A percentile compares a stretch with the other conserved stretches of the same genome.
These are phyloP conservation scores for Anableps anableps DNA, from an alignment of 2,797 vertebrate species.

Conservation along the genomic window DNA sequence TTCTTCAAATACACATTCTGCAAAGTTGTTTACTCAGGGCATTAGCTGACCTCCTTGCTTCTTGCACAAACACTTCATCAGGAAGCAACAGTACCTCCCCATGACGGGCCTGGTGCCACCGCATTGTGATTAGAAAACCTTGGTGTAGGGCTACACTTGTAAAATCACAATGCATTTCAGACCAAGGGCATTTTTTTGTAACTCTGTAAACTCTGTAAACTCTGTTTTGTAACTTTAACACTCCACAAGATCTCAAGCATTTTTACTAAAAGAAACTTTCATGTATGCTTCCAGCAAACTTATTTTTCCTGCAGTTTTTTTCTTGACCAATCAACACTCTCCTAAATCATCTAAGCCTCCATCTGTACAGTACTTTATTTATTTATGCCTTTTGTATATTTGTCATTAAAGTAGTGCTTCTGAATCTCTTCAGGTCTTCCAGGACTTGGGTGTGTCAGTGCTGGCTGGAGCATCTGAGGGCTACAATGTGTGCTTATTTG, in stretches of 20 bases:
- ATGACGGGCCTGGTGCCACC: slow-evolving; percentile 48
- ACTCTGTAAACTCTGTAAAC: slow-evolving; percentile 29
- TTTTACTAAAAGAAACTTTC: not conserved
- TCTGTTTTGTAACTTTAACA: no score
- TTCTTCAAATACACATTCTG: slow-evolving; percentile 33
- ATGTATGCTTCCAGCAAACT: not conserved
- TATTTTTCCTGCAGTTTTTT: not conserved
- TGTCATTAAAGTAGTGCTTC: slow-evolving; percentile 30
- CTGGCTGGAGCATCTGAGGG: slow-evolving; percentile 90
- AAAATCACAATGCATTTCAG: slow-evolving; percentile 37
- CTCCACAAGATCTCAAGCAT: not conserved
- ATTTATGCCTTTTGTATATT: slow-evolving; percentile 25
- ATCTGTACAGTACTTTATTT: not conserved
- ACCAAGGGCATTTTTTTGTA: slow-evolving; percentile 33
- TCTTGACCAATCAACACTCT: not conserved
- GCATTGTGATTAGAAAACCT: slow-evolving; percentile 56
- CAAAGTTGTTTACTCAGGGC: slow-evolving; percentile 56
- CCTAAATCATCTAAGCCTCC: not conserved
- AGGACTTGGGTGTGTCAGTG: slow-evolving; percentile 93
- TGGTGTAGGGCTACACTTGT: slow-evolving; percentile 25
- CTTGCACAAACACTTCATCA: slow-evolving; percentile 67
- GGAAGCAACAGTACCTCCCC: slow-evolving; percentile 53
- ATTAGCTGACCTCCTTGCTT: slow-evolving; percentile 62
- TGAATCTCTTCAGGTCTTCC: slow-evolving; percentile 87
- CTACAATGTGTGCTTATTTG: slow-evolving; percentile 98